Evolutionary conservation across 2,113 vertebrate species (phyloP).

Genomic region (Cnemophilus loriae): DNA sequence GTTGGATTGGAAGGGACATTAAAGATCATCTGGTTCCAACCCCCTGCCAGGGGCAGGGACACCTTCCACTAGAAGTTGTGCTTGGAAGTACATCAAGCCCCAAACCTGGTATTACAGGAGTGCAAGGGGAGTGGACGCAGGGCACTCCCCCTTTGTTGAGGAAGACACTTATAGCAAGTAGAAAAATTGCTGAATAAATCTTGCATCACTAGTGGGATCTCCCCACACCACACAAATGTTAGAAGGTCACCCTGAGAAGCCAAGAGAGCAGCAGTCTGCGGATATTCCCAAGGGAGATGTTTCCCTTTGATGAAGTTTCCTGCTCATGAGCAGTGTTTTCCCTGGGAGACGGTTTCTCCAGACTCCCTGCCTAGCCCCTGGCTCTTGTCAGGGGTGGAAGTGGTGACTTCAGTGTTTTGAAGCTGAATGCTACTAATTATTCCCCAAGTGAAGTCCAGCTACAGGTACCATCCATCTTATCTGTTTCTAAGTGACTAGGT

Average conservation of each 20-base stretch:
- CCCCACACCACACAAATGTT: accelerated
- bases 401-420: background rate
- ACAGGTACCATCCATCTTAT: background rate
- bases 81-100: background rate
- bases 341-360: background rate
- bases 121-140: accelerated
- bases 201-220: background rate
- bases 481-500: background rate
- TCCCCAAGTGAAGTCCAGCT: background rate
- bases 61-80: background rate
- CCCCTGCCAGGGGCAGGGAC: background rate
- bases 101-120: accelerated
- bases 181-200: background rate
- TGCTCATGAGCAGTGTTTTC: background rate
- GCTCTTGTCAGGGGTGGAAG: background rate
- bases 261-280: background rate
- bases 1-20: background rate
- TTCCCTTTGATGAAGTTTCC: background rate
- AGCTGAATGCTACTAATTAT: slow-evolving; percentile 27
- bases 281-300: background rate
- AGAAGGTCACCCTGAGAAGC: background rate
- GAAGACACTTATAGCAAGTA: background rate
- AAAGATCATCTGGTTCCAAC: no score
- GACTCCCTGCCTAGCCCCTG: background rate
- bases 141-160: background rate